Conservation (phyloP, 2,888 invertebrate genomes). For the Enchytraeus crypticus region DNA sequence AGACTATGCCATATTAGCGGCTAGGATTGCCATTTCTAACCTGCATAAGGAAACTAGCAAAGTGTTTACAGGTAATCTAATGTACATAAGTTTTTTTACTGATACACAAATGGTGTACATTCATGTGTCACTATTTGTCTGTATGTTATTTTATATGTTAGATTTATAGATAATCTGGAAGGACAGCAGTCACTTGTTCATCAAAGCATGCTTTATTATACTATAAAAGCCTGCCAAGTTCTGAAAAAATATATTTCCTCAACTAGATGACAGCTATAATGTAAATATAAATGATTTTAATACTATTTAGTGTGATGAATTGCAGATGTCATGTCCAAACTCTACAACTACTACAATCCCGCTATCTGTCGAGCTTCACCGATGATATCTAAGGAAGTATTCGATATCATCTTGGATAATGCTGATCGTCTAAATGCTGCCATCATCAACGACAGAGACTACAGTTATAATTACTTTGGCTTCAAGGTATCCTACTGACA, state of each 20-base stretch:
- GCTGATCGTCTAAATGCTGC: conserved; percentile 84
- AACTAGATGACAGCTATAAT: too few species aligned
- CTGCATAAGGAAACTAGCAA: conserved; percentile 96
- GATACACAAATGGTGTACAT: too few species aligned
- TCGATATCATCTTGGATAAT: conserved; percentile 72
- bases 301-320: too few species aligned
- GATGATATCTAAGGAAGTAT: conserved; percentile 75
- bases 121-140: too few species aligned
- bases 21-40: conserved; percentile 87
- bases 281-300: too few species aligned
- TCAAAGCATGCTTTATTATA: too few species aligned
- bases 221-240: too few species aligned
- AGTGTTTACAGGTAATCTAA: conserved; percentile 57
- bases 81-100: too few species aligned
- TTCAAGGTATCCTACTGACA: conserved; percentile 64
- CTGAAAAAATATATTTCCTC: too few species aligned
- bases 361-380: conserved; percentile 65
- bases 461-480: conserved; percentile 95
- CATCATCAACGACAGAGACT: conserved; percentile 93
- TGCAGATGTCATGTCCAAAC: conserved; percentile 78
- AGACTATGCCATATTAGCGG: conserved; percentile 70
- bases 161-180: too few species aligned
- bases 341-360: conserved; percentile 67
- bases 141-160: too few species aligned
- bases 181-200: too few species aligned